Base-by-base conservation (phyloP, 2,797 vertebrate genomes). In the Periparus ater region DNA sequence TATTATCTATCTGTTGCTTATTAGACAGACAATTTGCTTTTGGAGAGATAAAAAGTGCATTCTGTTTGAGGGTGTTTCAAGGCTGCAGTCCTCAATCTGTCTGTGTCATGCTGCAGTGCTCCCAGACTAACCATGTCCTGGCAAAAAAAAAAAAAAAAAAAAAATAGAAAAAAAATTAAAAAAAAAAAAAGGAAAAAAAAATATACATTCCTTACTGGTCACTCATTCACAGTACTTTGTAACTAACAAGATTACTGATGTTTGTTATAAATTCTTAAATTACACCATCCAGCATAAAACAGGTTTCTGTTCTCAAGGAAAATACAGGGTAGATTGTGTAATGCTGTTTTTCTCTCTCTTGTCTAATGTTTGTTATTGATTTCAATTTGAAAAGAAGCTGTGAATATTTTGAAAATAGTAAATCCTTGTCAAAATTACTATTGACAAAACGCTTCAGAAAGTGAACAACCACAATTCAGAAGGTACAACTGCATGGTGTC, bases 361-460 rank as follows among this genome's bases (percentile, higher is more conserved):
- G 17, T 93, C 67, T 61, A 27, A 17, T 61, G 72, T 89, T 80
- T 79, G 10, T 62, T 93, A 95, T 93, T 78, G 84, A 94, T 95
- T 93, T 89, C 47, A 74, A 55, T 93, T 92, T 78, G 58, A 89
- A 94, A 92, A 92, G 54, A 77, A 92, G 48, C 40, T 71, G 68
- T 91, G 84, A 89, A 85, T 91, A 92, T 94, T 96, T 91, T 94
- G 78, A 80, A 95, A 93, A 94, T 32, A 88, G 40, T 87, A 83
- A 95, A 77, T 85, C 68, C 47, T 80, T 1, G 0, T 89, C 27
- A 65, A 88, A 95, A 92, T 55, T 88, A 23, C 27, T 85, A 74
- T 94, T 83, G 92, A 89, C 72, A 89, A 80, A 93, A 88, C 17
- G 27, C 50, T 92, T 76, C 38, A 79, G 55, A 87, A 95, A 91